Evolutionary conservation across 2,888 invertebrate species (phyloP), one percentile per base, ranked within the genome.

Genomic region (Glomeris marginata): DNA sequence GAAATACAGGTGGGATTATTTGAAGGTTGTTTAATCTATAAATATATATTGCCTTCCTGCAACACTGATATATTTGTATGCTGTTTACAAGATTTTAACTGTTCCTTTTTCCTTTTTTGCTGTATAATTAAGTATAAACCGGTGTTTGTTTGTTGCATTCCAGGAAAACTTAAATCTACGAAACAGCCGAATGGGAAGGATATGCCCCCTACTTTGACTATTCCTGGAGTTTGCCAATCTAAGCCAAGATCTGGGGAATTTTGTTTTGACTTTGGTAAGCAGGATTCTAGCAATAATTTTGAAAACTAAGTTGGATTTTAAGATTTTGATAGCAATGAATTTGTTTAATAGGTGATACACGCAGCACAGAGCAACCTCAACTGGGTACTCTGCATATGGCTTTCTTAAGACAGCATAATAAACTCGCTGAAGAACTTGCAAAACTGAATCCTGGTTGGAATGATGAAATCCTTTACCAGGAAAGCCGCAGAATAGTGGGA

Each of bases 331-430:
- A n/a, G n/a, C n/a, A n/a, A n/a, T n/a, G n/a, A n/a, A 38, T 16
- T 38, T 38, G 4, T 45, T 15, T 33, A 8, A 13, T 37, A 52
- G 52, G 53, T 28, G 53, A 53, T 35, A 45, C 51, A 11, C 34
- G 53, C 10, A 40, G 48, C 13, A 48, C 53, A 18, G 53, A 53
- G 44, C 53, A 53, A 40, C 53, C 42, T n/a, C 49, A 49, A 34
- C 37, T 53, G 16, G 37, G 41, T 22, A 41, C 51, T 1, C 15
- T 52, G n/a, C 52, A 52, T 36, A 49, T 45, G n/a, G 36, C 44
- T 13, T 41, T 52, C 15, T 11, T 52, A 5, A 34, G 52, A 11
- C 41, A 49, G 28, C 52, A 52, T 42, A 52, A 52, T 35, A 44
- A 18, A 2, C 18, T 52, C 1, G 52, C 49, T 8, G 41, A 45